Evolutionary conservation across 2,797 vertebrate genomes (phyloP).

Genomic region (Eulemur mongoz): DNA sequence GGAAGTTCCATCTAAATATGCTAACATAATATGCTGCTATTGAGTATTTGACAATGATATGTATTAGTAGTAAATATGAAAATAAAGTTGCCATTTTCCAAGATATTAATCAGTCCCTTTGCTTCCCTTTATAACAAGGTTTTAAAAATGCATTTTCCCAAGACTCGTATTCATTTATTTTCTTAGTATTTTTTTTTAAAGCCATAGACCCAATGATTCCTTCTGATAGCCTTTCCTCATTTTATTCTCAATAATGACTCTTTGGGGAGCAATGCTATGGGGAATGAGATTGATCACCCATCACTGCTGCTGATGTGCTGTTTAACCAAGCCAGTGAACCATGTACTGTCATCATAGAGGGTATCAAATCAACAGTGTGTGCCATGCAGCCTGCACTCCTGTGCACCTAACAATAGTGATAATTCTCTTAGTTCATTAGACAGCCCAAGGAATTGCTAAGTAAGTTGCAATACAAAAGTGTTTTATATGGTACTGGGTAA

Average conservation of each 20-base stretch:
- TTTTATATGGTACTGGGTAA: slow-evolving; percentile 29
- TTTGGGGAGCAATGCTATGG: slow-evolving; percentile 84
- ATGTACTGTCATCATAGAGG: slow-evolving; percentile 83
- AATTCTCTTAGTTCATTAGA: slow-evolving; percentile 82
- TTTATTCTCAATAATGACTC: slow-evolving; percentile 84
- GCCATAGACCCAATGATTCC: slow-evolving; percentile 67
- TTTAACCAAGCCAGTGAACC: slow-evolving; percentile 87
- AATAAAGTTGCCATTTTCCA: background rate
- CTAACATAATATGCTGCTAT: background rate
- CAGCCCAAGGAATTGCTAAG: slow-evolving; percentile 72
- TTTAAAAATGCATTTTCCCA: slow-evolving; percentile 52
- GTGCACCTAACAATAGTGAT: slow-evolving; percentile 77
- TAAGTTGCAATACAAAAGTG: slow-evolving; percentile 56
- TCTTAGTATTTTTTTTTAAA: slow-evolving; percentile 58
- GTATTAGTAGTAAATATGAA: background rate
- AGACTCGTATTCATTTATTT: slow-evolving; percentile 47
- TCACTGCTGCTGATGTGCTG: slow-evolving; percentile 84
- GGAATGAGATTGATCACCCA: slow-evolving; percentile 87
- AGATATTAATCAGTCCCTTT: background rate
- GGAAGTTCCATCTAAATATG: background rate
- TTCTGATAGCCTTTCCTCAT: slow-evolving; percentile 78
- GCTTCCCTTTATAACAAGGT: background rate
- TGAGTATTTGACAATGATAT: background rate
- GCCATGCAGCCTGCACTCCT: slow-evolving; percentile 75
- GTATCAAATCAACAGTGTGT: slow-evolving; percentile 84